Percentiles rank a stretch among this genome's conserved stretches.
These are phyloP conservation scores for Drosophila diplacantha DNA, from an alignment of 2,888 invertebrate genomes.

Conservation along the genomic window DNA sequence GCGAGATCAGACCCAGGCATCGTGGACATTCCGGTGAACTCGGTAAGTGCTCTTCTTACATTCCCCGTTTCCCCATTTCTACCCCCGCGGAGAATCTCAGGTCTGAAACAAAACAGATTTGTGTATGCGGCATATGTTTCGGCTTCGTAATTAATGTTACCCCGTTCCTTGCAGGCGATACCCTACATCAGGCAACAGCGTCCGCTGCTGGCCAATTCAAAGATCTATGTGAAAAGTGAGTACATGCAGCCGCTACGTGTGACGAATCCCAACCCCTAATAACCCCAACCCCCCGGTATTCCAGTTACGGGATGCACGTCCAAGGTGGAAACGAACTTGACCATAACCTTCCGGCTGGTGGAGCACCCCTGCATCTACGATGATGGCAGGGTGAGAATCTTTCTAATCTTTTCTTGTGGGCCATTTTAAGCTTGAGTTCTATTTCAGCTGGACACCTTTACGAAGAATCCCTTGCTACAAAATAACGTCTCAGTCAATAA, in stretches of 20 bases:
- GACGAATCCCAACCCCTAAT: conserved; percentile 28
- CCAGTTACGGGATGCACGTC: conserved; percentile 79
- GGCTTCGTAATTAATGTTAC: conserved; percentile 10
- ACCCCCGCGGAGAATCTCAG: conserved; percentile 17
- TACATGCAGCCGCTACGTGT: conserved; percentile 37
- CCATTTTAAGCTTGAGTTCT: background rate
- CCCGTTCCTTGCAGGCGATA: conserved; percentile 49
- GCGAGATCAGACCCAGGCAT: conserved; percentile 59
- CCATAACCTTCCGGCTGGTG: conserved; percentile 79
- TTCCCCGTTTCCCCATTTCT: background rate
- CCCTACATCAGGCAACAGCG: conserved; percentile 77
- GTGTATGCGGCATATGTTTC: conserved; percentile 16
- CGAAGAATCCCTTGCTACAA: conserved; percentile 30
- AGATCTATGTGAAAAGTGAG: conserved; percentile 85
- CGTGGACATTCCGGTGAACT: conserved; percentile 44
- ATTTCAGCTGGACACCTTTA: conserved; percentile 48
- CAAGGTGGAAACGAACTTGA: conserved; percentile 74
- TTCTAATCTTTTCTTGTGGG: fast-evolving
- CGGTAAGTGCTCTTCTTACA: conserved; percentile 37
- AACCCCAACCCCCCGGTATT: conserved; percentile 36
- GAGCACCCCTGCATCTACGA: conserved; percentile 81
- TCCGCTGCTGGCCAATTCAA: conserved; percentile 84
- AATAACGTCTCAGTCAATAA: conserved; percentile 49
- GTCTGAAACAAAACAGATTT: conserved; percentile 13
- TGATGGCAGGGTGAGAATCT: conserved; percentile 57